Percentiles rank a stretch among this genome's conserved stretches.
Evolutionary conservation across 1,140 invertebrate species (phyloP).

Genomic region (Papilio dardanus): DNA sequence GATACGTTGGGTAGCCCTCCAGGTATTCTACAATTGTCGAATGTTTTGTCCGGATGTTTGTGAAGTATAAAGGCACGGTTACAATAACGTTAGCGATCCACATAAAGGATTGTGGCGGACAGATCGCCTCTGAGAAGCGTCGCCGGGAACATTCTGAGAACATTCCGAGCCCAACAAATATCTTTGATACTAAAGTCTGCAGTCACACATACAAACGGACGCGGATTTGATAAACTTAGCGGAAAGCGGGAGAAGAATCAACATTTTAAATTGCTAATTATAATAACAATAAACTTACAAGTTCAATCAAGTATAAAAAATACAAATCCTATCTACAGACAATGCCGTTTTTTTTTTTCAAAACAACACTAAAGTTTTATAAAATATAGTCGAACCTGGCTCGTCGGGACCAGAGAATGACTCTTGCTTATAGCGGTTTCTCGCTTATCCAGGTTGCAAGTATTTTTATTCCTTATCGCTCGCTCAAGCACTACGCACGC

Average conservation of each 20-base stretch:
- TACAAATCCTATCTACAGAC: too few species aligned
- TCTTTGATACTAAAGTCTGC: neutral
- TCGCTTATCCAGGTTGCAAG: too few species aligned
- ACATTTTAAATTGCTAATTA: neutral
- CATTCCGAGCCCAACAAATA: neutral
- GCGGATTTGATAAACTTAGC: neutral
- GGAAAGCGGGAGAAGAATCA: neutral
- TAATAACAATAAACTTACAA: neutral
- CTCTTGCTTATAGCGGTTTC: too few species aligned
- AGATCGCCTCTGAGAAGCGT: neutral
- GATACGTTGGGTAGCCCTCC: too few species aligned
- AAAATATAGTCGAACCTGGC: too few species aligned
- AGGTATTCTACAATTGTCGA: neutral
- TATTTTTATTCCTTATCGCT: neutral
- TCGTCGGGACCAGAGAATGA: too few species aligned
- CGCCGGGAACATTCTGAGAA: neutral
- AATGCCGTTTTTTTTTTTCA: too few species aligned
- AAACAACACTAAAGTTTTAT: too few species aligned
- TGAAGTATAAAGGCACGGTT: neutral
- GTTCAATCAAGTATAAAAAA: neutral
- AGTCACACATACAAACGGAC: neutral
- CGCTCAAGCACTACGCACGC: neutral
- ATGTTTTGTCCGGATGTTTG: conserved; percentile 1
- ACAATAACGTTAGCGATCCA: neutral
- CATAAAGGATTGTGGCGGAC: neutral